Percentiles rank a stretch among this genome's conserved stretches.
phyloP scores from a whole-genome alignment of 2,888 invertebrate genomes.

The Netelia fuscicornis region DNA sequence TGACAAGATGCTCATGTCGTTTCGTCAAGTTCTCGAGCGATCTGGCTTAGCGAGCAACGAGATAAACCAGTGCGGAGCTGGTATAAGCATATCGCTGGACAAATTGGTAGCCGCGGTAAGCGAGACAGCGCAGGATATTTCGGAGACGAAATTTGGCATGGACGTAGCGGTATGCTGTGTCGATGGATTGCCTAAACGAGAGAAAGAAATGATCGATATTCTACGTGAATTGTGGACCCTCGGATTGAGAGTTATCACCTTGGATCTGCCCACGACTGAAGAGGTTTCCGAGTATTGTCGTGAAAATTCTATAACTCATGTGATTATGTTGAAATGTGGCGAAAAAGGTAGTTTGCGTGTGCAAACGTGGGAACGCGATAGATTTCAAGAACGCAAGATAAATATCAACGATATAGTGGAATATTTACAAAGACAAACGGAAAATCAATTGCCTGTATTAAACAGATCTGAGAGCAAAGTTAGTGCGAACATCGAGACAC shows the following conservation, averaged over 20 bases:
- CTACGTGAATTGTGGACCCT: constrained; percentile 90
- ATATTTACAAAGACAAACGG: constrained; percentile 89
- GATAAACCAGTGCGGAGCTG: constrained; percentile 88
- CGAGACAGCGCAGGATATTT: constrained; percentile 84
- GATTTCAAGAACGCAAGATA: constrained; percentile 89
- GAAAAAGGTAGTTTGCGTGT: constrained; percentile 87
- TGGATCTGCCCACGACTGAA: constrained; percentile 88
- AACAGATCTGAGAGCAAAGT: constrained; percentile 84
- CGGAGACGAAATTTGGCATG: constrained; percentile 85
- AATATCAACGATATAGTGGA: constrained; percentile 88
- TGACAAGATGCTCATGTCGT: constrained; percentile 91
- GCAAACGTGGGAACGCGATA: constrained; percentile 88
- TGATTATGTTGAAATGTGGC: constrained; percentile 88
- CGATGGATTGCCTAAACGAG: constrained; percentile 86
- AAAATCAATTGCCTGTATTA: constrained; percentile 77
- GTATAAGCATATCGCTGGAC: constrained; percentile 94
- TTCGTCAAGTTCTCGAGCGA: constrained; percentile 86
- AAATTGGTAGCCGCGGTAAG: constrained; percentile 89
- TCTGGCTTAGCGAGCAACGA: constrained; percentile 81
- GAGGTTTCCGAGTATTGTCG: constrained; percentile 86
- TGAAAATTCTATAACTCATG: constrained; percentile 85
- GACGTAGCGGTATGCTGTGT: constrained; percentile 90
- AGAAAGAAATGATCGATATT: constrained; percentile 86
- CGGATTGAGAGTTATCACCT: constrained; percentile 88
- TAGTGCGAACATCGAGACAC: constrained; percentile 72